Base-by-base conservation (phyloP, 2,113 vertebrate species). In the Bos indicus region DNA sequence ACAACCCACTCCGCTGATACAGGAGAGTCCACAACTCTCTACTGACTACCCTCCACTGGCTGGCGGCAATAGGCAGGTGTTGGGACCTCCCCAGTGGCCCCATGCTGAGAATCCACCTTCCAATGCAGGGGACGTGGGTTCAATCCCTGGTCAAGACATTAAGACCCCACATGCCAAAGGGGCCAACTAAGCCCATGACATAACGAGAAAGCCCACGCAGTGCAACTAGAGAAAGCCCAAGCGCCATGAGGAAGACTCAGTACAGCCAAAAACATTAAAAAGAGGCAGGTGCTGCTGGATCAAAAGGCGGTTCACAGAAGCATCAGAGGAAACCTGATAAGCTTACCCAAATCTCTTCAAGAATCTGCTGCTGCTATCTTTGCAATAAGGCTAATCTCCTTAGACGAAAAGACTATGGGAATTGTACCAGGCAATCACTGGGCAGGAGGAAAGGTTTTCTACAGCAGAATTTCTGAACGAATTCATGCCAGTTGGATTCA, bases 401-500 rank as follows among this genome's bases (percentile, higher is more conserved):
- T 36, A 78, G 43, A 88, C 56, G 40, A 33, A n/a, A 88, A 57
- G 26, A 19, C 64, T 40, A 33, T 64, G 82, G 93, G 62, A 93
- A 64, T 36, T 78, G 9, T 57, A 60, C 16, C 48, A 52, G 46
- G 56, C 51, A 36, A 56, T 91, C 43, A 54, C 15, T 60, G 60
- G 40, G n/a, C 25, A 52, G 54, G n/a, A 84, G 43, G 25, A 71
- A 59, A 40, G 12, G 6, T 78, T 54, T 93, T 93, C 74, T n/a
- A 11, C 82, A 15, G 21, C 77, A 95, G 83, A 88, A 91, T 67
- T 87, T 91, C 82, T 83, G 91, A 89, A 40, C 52, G 43, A 57
- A 86, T 88, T 80, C 67, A 87, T 33, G 56, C 5, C 90, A 91
- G 77, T 19, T 91, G 67, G 78, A 96, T 93, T 88, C 19, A 60